Evolutionary conservation across 2,888 invertebrate species (phyloP).

Genomic region (Linhomoeus sp.): DNA sequence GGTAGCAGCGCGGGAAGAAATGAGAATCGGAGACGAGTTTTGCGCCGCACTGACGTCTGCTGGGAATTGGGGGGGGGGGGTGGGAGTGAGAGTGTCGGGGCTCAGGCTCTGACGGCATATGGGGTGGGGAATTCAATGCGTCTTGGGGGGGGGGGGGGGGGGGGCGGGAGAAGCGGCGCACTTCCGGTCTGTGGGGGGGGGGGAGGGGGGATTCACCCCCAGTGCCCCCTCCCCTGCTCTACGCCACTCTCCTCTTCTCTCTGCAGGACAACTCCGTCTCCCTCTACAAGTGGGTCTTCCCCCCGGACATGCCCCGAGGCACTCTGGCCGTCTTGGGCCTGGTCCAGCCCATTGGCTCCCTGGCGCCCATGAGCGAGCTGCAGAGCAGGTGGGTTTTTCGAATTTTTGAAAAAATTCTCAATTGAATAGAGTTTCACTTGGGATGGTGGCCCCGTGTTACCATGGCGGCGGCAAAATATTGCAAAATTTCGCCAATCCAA

Average conservation of each 20-base stretch:
- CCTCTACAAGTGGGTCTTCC: conserved; percentile 32
- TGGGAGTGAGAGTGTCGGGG: too few species aligned
- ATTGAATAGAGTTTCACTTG: too few species aligned
- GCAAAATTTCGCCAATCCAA: too few species aligned
- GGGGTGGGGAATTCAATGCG: too few species aligned
- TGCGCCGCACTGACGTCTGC: neutral
- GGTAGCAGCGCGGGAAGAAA: neutral
- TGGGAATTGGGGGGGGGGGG: neutral
- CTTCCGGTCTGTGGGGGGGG: too few species aligned
- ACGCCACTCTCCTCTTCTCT: neutral
- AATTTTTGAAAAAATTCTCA: too few species aligned
- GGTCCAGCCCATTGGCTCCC: conserved; percentile 32
- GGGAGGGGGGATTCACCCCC: neutral
- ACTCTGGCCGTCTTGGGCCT: conserved; percentile 28
- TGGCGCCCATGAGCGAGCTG: conserved; percentile 33
- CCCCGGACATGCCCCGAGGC: conserved; percentile 21
- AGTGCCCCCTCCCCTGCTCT: neutral
- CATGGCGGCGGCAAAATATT: too few species aligned
- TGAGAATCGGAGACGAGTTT: neutral
- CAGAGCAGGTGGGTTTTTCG: conserved; percentile 18
- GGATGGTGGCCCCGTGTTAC: too few species aligned
- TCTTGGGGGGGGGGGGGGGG: too few species aligned
- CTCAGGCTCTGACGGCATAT: too few species aligned
- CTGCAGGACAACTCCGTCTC: conserved; percentile 23
- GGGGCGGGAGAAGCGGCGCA: too few species aligned